Percentiles rank a stretch among this genome's conserved stretches.
Evolutionary conservation across 2,797 vertebrate species (phyloP).

Genomic region (Enteromius unitaeniatus): DNA sequence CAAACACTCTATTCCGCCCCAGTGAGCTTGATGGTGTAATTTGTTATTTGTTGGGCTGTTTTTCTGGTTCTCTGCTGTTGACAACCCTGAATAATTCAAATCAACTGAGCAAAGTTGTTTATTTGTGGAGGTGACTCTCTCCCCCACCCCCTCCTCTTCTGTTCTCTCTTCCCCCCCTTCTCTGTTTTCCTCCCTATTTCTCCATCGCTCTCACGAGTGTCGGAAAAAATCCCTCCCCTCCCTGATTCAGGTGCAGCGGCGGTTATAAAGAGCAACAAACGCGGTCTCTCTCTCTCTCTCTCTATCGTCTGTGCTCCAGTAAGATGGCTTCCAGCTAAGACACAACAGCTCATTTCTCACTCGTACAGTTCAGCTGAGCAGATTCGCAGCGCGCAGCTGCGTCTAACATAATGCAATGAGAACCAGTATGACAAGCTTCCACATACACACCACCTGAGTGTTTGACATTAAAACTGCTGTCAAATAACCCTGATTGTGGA

Average conservation of each 20-base stretch:
- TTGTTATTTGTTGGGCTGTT: constrained; percentile 60
- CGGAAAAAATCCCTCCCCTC: background rate
- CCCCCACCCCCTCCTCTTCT: constrained; percentile 23
- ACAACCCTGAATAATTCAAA: constrained; percentile 65
- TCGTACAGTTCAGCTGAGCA: constrained; percentile 38
- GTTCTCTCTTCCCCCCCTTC: constrained; percentile 19
- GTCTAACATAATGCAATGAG: constrained; percentile 11
- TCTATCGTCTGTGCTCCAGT: constrained; percentile 20
- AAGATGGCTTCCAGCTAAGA: constrained; percentile 35
- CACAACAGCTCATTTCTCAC: constrained; percentile 36
- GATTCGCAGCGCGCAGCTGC: constrained; percentile 11
- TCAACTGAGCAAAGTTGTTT: constrained; percentile 63
- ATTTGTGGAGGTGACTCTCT: constrained; percentile 55
- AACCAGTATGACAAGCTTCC: background rate
- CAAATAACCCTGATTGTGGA: background rate
- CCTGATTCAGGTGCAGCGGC: constrained; percentile 13
- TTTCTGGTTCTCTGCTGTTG: constrained; percentile 58
- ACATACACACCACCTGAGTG: background rate
- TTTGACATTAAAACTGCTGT: background rate
- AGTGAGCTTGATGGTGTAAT: constrained; percentile 56
- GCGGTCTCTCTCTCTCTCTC: background rate
- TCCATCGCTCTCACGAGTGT: background rate
- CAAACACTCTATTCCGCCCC: constrained; percentile 52
- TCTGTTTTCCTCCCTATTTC: background rate
- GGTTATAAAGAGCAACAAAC: constrained; percentile 31